phyloP scores from a whole-genome alignment of 2,888 invertebrate genomes.

The Euzetes globulus region DNA sequence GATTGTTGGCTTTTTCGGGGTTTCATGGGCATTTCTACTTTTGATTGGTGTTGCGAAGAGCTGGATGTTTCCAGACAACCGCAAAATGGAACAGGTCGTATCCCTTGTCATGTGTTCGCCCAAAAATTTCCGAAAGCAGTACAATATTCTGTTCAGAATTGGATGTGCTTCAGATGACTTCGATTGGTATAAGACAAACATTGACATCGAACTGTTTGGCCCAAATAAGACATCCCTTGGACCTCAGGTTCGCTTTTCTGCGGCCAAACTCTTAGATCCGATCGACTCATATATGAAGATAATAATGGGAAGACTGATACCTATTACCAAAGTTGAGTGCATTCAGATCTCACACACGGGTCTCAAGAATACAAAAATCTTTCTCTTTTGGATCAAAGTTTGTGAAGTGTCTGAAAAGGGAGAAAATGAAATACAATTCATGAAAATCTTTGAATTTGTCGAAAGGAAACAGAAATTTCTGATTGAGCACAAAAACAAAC shows the following conservation, averaged over 20 bases:
- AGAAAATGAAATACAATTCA: background rate
- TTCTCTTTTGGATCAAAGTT: background rate
- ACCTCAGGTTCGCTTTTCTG: background rate
- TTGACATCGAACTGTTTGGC: constrained; percentile 8
- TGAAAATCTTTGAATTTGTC: background rate
- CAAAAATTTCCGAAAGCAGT: background rate
- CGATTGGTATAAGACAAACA: background rate
- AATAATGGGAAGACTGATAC: background rate
- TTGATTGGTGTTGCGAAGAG: too few relatives aligned
- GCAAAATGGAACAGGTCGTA: background rate
- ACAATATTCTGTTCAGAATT: background rate
- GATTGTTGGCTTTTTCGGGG: too few relatives aligned
- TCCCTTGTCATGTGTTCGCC: background rate
- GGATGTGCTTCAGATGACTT: constrained; percentile 12
- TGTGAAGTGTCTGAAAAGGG: background rate
- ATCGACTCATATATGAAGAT: background rate
- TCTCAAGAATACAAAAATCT: background rate
- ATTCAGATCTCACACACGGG: background rate
- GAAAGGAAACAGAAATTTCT: background rate
- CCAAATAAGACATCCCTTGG: background rate
- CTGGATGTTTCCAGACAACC: too few relatives aligned
- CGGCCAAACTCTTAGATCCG: background rate
- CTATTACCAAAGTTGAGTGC: background rate
- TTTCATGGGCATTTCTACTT: too few relatives aligned
- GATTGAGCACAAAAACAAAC: background rate